Evolutionary conservation across 2,888 invertebrate genomes (phyloP), one percentile per base, ranked within the genome.

Genomic region (Philaethria dido): DNA sequence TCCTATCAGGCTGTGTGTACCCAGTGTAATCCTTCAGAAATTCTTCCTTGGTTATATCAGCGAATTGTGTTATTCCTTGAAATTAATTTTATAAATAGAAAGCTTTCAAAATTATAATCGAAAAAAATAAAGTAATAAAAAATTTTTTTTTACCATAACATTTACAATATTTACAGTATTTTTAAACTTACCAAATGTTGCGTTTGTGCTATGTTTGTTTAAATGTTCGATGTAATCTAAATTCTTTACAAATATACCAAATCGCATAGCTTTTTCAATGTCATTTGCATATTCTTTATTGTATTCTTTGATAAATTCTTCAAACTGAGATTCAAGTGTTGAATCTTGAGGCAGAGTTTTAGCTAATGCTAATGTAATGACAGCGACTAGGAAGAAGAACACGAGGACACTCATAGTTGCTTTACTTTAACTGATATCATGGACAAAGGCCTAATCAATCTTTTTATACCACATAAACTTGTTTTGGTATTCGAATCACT

Each of bases 11-110:
- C 22, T 25, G 20, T 22, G 5, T 59, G 6, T 61, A 55, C 11
- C 72, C 70, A 3, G 63, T 68, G 45, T 72, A 42, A 14, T 13
- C n/a, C 8, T 33, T 6, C 1, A 16, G 0, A 57, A 70, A 74
- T 54, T 77, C 75, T 33, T 73, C 73, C 0, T 1, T 5, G 0
- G 71, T 70, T 20, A 75, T 61, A 57, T 77, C 77, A 6, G 64
- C 42, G 47, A 72, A 73, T 20, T 60, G 39, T 5, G 64, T 71
- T 8, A 72, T 48, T 52, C 64, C 73, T 73, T 52, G 42, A 16
- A 39, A 13, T 33, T 3, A n/a, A 39, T 13, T 39, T 39, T 3
- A 39, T 13, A 39, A 13, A 39, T 8, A 33, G 33, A 33, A 8
- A 6, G 1, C 9, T 33, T 4, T 33, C 9, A 33, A 33, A 33